Conservation (phyloP, 1,140 invertebrate genomes). For the Diorhabda elongata region DNA sequence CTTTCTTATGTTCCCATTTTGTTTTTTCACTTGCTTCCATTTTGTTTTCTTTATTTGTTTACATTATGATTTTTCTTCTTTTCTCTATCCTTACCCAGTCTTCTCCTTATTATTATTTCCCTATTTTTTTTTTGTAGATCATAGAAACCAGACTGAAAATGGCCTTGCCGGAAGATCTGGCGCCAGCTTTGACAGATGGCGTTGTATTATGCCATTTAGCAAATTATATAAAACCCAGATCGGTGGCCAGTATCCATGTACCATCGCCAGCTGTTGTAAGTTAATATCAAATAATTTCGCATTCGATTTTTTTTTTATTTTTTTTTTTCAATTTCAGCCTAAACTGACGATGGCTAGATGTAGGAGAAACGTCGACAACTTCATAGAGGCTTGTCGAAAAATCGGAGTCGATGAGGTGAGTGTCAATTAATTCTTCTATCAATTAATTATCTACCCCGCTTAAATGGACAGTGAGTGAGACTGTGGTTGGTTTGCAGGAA, state of each 20-base stretch:
- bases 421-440: constrained; percentile 26
- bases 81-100: too few relatives aligned
- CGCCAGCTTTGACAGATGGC: constrained; percentile 82
- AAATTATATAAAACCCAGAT: constrained; percentile 83
- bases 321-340: constrained; percentile 58
- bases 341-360: constrained; percentile 91
- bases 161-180: constrained; percentile 79
- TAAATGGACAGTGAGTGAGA: constrained; percentile 42
- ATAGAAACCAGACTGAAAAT: constrained; percentile 88
- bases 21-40: too few relatives aligned
- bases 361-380: constrained; percentile 92
- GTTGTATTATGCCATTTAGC: constrained; percentile 92
- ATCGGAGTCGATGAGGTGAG: constrained; percentile 93
- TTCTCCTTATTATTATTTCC: too few relatives aligned
- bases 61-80: too few relatives aligned
- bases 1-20: too few relatives aligned
- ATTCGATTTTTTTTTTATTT: not conserved
- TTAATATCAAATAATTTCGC: constrained; percentile 26
- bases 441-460: not conserved
- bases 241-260: constrained; percentile 90
- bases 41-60: too few relatives aligned
- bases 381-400: constrained; percentile 86
- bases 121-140: constrained; percentile 58
- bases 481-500: constrained; percentile 66
- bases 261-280: constrained; percentile 89